These are phyloP conservation scores for Syngnathus acus DNA, from an alignment of 2,797 vertebrate genomes.

Conservation along the genomic window DNA sequence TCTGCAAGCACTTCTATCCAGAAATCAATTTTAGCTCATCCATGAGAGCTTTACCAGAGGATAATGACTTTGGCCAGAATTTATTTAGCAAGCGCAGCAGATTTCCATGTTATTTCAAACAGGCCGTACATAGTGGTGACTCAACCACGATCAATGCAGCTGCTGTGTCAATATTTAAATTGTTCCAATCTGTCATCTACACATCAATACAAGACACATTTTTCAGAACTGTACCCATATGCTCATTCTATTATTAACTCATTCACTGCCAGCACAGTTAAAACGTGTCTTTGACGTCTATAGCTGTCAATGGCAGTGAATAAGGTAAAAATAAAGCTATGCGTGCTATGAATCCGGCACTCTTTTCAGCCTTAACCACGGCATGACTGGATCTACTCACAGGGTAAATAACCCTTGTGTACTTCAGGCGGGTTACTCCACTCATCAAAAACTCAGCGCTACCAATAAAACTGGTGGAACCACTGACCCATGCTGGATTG, in stretches of 20 bases:
- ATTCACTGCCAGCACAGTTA: no score
- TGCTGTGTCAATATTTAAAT: constrained; percentile 50
- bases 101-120: constrained; percentile 53
- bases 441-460: neutral
- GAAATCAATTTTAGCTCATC: constrained; percentile 59
- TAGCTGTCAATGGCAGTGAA: no score
- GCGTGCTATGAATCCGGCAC: neutral
- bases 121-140: constrained; percentile 41
- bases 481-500: constrained; percentile 20
- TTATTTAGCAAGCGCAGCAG: constrained; percentile 52
- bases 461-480: constrained; percentile 13
- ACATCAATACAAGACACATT: constrained; percentile 33
- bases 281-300: no score
- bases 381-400: neutral
- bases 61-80: constrained; percentile 56
- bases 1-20: constrained; percentile 37
- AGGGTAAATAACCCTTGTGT: neutral
- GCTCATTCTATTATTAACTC: no score
- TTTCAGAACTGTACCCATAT: neutral
- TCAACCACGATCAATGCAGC: constrained; percentile 59
- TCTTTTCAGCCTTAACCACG: neutral
- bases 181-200: constrained; percentile 19
- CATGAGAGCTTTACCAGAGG: constrained; percentile 42
- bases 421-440: neutral
- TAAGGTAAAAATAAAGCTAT: neutral